These are phyloP conservation scores for Tauraco erythrolophus DNA, from an alignment of 2,113 vertebrate species.

Conservation along the genomic window DNA sequence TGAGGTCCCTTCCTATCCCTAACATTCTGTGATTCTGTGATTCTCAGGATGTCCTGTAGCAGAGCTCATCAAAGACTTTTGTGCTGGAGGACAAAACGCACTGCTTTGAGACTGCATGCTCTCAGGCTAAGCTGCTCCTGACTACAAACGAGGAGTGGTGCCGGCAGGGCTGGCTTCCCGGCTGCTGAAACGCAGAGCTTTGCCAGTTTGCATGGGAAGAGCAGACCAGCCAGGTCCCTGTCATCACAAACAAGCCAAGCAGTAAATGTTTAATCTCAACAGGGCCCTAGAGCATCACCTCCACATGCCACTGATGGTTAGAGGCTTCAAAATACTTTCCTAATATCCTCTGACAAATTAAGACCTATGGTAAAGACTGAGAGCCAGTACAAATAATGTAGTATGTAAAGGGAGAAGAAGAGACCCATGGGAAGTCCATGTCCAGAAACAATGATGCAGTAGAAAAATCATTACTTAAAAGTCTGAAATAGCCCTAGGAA, in stretches of 20 bases:
- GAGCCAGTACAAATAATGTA: not conserved
- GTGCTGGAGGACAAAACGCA: not conserved
- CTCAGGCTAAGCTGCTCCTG: not conserved
- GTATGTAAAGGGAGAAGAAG: not conserved
- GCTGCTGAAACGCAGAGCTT: constrained; percentile 3
- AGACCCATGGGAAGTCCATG: not conserved
- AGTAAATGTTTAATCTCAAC: constrained; percentile 53
- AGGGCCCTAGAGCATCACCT: constrained; percentile 17
- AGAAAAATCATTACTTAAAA: not conserved
- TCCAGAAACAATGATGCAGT: not conserved
- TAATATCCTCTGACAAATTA: constrained; percentile 52
- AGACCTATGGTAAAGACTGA: not conserved
- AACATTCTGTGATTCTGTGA: too few relatives aligned
- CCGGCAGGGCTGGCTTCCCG: not conserved
- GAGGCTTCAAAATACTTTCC: constrained; percentile 23
- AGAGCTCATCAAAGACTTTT: constrained; percentile 35
- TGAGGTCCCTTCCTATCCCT: too few relatives aligned
- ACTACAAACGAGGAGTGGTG: not conserved
- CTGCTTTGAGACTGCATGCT: constrained; percentile 5
- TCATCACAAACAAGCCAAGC: constrained; percentile 48
- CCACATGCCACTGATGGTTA: constrained; percentile 3
- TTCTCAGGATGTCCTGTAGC: not conserved
- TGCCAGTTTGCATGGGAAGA: not conserved
- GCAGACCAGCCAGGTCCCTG: constrained; percentile 21
- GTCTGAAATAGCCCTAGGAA: not conserved